Base-by-base conservation (phyloP, 1,140 invertebrate species). In the Drosophila baimaii region DNA sequence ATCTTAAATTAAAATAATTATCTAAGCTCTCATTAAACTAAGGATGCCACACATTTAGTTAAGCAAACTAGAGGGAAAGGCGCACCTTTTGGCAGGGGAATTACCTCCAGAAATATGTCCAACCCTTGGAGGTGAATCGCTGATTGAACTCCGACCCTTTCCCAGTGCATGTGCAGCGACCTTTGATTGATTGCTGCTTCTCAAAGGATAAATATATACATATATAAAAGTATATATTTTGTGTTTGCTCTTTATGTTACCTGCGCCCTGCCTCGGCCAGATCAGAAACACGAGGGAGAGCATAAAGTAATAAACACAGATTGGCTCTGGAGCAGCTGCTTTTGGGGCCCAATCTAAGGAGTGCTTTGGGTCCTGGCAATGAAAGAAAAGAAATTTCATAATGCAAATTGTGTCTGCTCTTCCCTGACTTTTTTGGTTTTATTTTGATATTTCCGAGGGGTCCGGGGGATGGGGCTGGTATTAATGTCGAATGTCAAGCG, bases 401-500 rank as follows among this genome's bases (percentile, higher is more conserved):
- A 89, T 89, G 84, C 84, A 89, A 89, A 89, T 89, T 89, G 74
- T 77, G 83, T 78, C 74, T 27, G 57, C 39, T 56, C 25, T 29
- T 12, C 9, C 35, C 39, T 47, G n/a, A n/a, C 5, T 29, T 5
- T 33, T 17, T 21, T 3, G 31, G 19, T 10, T 71, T 63, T 54
- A n/a, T 44, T 37, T 46, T 43, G 25, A 25, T 39, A 29, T 44
- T 73, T 39, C 21, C 19, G 27, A 6, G 33, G 23, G 12, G 12
- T 17, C 15, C 19, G 29, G 25, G n/a, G n/a, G n/a, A n/a, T 31
- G 33, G 71, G 61, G 13, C 41, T 58, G 73, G 84, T 84, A 88
- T 88, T 88, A 89, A 89, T 89, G 84, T 89, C 84, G 84, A 89
- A 89, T 89, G 84, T 89, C 84, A 89, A 84, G 68, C 69, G 77